Percentiles rank a stretch among this genome's conserved stretches.
These are phyloP conservation scores for Melitaea athalia DNA, from an alignment of 2,888 invertebrate species.

Conservation along the genomic window DNA sequence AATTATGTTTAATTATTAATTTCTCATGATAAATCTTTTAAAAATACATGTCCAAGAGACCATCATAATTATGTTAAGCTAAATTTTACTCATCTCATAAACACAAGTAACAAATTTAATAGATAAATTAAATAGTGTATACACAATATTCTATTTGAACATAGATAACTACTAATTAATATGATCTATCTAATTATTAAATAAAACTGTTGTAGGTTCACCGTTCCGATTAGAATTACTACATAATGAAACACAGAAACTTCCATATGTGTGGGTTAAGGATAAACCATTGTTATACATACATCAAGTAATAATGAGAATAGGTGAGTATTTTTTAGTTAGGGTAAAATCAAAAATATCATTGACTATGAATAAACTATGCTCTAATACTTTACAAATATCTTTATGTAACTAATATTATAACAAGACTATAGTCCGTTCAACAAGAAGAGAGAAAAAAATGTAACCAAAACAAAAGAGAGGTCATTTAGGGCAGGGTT, in stretches of 20 bases:
- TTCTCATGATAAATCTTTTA: neutral
- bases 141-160: too few relatives aligned
- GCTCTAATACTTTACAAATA: too few relatives aligned
- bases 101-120: too few relatives aligned
- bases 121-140: too few relatives aligned
- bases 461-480: too few relatives aligned
- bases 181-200: constrained; percentile 3
- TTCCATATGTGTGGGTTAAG: constrained; percentile 84
- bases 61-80: too few relatives aligned
- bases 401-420: too few relatives aligned
- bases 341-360: neutral
- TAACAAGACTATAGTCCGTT: too few relatives aligned
- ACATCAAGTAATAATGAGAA: constrained; percentile 88
- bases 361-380: neutral
- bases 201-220: constrained; percentile 51
- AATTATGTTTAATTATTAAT: neutral
- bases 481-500: too few relatives aligned
- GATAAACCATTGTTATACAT: constrained; percentile 86
- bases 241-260: constrained; percentile 72
- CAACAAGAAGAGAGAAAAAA: too few relatives aligned
- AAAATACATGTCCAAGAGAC: neutral
- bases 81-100: too few relatives aligned
- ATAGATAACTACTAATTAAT: neutral
- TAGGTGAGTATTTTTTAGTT: constrained; percentile 57
- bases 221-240: constrained; percentile 58